Evolutionary conservation across 2,888 invertebrate genomes (phyloP).

Genomic region (Drosophila formosana): DNA sequence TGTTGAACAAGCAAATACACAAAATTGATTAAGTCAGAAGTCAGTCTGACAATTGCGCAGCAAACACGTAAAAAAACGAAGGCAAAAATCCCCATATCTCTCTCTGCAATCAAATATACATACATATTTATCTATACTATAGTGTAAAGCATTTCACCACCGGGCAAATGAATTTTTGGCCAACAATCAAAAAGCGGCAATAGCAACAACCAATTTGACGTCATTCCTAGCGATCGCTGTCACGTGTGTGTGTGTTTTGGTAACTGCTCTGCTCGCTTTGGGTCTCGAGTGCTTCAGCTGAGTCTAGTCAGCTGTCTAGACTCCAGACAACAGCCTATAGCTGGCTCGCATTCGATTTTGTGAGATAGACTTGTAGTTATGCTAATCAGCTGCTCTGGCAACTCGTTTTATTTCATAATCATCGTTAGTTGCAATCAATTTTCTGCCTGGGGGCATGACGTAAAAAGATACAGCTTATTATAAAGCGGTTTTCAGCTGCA

Average conservation of each 20-base stretch:
- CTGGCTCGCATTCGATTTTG: too few species aligned
- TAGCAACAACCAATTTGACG: slow-evolving; percentile 58
- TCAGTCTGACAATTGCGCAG: slow-evolving; percentile 69
- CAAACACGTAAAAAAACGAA: slow-evolving; percentile 25
- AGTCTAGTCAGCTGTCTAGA: slow-evolving; percentile 44
- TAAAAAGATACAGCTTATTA: slow-evolving; percentile 7
- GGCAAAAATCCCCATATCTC: slow-evolving; percentile 18
- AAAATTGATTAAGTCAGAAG: slow-evolving; percentile 39
- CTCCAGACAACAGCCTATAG: slow-evolving; percentile 9
- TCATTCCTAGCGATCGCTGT: slow-evolving; percentile 45
- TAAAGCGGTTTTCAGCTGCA: slow-evolving; percentile 11
- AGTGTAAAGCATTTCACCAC: slow-evolving; percentile 62
- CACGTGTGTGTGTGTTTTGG: slow-evolving; percentile 43
- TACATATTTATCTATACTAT: slow-evolving; percentile 11
- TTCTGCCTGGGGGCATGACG: slow-evolving; percentile 21
- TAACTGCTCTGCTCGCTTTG: slow-evolving; percentile 6
- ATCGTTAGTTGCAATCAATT: slow-evolving; percentile 27
- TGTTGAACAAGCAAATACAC: slow-evolving; percentile 48
- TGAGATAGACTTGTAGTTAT: slow-evolving; percentile 33
- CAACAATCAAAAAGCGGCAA: slow-evolving; percentile 37
- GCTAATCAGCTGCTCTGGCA: slow-evolving; percentile 39
- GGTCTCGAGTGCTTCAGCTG: not conserved
- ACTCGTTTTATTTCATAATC: slow-evolving; percentile 41
- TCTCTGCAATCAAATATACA: not conserved
- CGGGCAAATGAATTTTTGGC: slow-evolving; percentile 62